phyloP scores from a whole-genome alignment of 2,113 vertebrate species.

The Trogon surrucura region DNA sequence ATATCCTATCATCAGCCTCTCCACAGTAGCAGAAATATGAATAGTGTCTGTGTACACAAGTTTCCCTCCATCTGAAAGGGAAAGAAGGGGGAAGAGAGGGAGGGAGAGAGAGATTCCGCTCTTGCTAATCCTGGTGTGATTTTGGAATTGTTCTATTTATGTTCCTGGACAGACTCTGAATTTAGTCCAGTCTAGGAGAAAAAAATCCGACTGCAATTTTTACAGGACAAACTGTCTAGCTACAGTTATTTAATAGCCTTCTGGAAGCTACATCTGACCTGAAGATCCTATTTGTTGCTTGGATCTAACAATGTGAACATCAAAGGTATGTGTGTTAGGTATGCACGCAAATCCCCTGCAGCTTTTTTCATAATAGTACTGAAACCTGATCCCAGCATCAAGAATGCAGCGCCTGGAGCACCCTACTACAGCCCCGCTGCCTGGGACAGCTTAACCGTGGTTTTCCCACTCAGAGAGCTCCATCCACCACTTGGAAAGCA shows the following conservation, averaged over 20 bases:
- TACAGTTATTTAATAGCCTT: slow-evolving; percentile 54
- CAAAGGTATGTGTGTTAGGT: slow-evolving; percentile 63
- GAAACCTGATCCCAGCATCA: slow-evolving; percentile 67
- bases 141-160: background rate
- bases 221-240: slow-evolving; percentile 56
- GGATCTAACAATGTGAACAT: slow-evolving; percentile 43
- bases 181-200: background rate
- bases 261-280: slow-evolving; percentile 46
- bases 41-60: background rate
- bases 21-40: background rate
- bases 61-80: background rate
- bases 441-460: background rate
- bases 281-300: slow-evolving; percentile 50
- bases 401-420: slow-evolving; percentile 64
- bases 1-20: background rate
- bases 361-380: slow-evolving; percentile 60
- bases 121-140: background rate
- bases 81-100: background rate
- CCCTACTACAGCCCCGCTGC: slow-evolving; percentile 4
- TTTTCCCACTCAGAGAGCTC: slow-evolving; percentile 29
- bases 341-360: slow-evolving; percentile 59
- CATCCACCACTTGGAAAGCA: background rate
- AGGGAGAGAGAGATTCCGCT: background rate
- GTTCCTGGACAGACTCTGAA: background rate
- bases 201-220: slow-evolving; percentile 7